These are phyloP conservation scores for Hypotaenidia philippensis DNA, from an alignment of 2,797 vertebrate species.

Conservation along the genomic window DNA sequence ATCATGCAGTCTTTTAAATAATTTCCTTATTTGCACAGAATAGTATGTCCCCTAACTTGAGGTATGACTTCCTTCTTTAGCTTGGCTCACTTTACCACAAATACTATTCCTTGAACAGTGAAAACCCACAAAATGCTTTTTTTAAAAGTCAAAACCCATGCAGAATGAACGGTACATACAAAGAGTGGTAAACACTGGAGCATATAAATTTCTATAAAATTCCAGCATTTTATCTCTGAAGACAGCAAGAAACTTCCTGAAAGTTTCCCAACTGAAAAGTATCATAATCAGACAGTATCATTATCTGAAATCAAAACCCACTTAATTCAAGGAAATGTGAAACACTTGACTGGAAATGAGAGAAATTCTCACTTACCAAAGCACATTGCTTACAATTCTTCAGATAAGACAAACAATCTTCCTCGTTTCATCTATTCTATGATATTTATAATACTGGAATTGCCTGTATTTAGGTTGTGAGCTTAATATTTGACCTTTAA, in stretches of 20 bases:
- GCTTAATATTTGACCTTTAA: not conserved
- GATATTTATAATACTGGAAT: not conserved
- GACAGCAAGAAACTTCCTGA: not conserved
- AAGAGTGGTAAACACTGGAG: not conserved
- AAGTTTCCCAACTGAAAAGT: not conserved
- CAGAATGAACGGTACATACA: not conserved
- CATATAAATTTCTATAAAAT: not conserved
- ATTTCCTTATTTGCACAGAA: not conserved
- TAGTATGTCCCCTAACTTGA: not conserved
- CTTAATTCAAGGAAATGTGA: conserved; percentile 31
- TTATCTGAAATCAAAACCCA: conserved; percentile 39
- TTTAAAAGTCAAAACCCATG: not conserved
- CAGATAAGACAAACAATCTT: not conserved
- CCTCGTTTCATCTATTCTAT: not conserved
- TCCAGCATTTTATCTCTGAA: not conserved
- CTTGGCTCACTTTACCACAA: not conserved
- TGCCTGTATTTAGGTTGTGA: not conserved
- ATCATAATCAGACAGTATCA: not conserved
- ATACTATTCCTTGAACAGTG: not conserved
- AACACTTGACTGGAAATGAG: conserved; percentile 40
- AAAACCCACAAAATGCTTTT: not conserved
- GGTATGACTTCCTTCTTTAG: not conserved
- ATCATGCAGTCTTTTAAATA: not conserved
- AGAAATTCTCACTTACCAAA: not conserved
- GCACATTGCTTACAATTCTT: not conserved